These are phyloP conservation scores for Eutrigla gurnardus DNA, from an alignment of 2,797 vertebrate genomes.

Conservation along the genomic window DNA sequence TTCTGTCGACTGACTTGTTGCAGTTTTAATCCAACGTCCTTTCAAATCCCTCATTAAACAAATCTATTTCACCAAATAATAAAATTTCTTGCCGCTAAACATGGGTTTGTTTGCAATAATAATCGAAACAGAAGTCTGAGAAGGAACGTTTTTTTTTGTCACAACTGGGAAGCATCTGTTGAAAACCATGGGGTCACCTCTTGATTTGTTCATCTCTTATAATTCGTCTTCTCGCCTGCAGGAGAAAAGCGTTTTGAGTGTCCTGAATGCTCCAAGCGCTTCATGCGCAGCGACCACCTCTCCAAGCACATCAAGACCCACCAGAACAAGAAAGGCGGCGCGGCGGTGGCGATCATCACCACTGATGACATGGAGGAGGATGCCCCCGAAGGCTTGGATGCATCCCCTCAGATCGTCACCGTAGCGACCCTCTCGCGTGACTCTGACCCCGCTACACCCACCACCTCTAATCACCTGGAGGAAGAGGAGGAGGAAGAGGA, in stretches of 20 bases:
- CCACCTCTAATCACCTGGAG: slow-evolving; percentile 95
- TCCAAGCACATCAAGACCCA: slow-evolving; percentile 99
- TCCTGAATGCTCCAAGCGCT: slow-evolving; percentile 97
- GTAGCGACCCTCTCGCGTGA: slow-evolving; percentile 94
- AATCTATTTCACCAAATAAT: background rate
- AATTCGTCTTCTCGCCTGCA: slow-evolving; percentile 54
- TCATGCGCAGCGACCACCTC: slow-evolving; percentile 99
- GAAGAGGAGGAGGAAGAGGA: slow-evolving; percentile 86
- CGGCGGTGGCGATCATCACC: slow-evolving; percentile 96
- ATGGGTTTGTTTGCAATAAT: background rate
- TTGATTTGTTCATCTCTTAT: background rate
- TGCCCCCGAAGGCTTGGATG: slow-evolving; percentile 90
- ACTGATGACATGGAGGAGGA: slow-evolving; percentile 98
- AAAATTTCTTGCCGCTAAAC: background rate
- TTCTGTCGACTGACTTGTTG: background rate
- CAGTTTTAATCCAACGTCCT: background rate
- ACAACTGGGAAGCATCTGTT: background rate
- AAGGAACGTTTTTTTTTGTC: background rate
- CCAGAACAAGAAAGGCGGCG: slow-evolving; percentile 97
- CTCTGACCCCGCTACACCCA: slow-evolving; percentile 96
- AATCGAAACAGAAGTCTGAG: background rate
- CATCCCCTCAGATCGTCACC: slow-evolving; percentile 95
- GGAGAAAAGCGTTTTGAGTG: slow-evolving; percentile 99
- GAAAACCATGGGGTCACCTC: background rate
- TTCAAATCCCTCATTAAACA: background rate